Percentiles rank a stretch among this genome's conserved stretches.
phyloP scores from a whole-genome alignment of 2,797 vertebrate genomes.

The Delichon dasypus region DNA sequence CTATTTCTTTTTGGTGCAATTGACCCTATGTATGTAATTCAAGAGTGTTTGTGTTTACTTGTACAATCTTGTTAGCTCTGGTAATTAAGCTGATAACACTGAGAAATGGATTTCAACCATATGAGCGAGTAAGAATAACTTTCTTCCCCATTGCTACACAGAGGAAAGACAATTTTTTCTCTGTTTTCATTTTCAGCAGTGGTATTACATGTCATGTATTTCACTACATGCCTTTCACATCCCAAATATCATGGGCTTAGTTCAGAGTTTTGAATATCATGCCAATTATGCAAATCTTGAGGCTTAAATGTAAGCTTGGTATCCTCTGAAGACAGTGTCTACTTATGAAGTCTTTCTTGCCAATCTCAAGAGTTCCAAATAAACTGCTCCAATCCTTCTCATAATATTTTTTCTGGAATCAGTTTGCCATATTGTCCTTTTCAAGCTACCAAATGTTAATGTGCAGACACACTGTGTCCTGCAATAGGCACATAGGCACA shows the following conservation, averaged over 20 bases:
- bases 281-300: conserved; percentile 68
- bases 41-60: neutral
- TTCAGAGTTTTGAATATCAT: conserved; percentile 52
- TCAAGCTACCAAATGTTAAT: neutral
- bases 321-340: conserved; percentile 34
- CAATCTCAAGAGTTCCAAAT: neutral
- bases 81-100: neutral
- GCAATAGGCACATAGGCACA: neutral
- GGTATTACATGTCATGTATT: conserved; percentile 1
- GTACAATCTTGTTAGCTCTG: neutral
- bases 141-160: neutral
- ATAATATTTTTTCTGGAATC: neutral
- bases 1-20: neutral
- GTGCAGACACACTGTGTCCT: neutral
- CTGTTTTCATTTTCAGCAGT: neutral
- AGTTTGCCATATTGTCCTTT: neutral
- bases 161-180: neutral
- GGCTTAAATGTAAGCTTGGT: conserved; percentile 61
- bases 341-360: conserved; percentile 17
- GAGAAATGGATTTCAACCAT: neutral
- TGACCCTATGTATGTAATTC: neutral
- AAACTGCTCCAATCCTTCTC: neutral
- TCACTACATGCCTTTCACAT: conserved; percentile 1
- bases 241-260: conserved; percentile 52
- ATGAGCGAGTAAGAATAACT: neutral